Base-by-base conservation (phyloP, 2,797 vertebrate species). In the Phrynocephalus forsythii region DNA sequence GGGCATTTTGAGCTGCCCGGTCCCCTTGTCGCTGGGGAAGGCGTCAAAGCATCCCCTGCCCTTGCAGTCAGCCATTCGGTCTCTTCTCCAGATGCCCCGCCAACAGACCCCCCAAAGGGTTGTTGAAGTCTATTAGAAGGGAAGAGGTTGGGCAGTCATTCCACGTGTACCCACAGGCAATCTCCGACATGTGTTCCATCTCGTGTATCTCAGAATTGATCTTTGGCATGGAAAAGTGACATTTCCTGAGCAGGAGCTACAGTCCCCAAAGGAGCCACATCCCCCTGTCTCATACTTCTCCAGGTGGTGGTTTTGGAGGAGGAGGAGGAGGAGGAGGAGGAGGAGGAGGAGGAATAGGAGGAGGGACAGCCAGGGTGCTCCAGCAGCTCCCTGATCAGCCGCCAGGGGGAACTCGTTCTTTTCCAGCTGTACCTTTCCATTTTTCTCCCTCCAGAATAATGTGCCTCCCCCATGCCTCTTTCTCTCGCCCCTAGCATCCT, bases 401-500 rank as follows among this genome's bases (percentile, higher is more conserved):
- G 79, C 66, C 28, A 56, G 73, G 73, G 48, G 81, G 26, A 13
- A 3, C 87, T 20, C 26, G 2, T 48, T 48, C 28, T 71, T 1
- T 33, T 71, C 87, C 2, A 30, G 30, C 48, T n/a, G 48, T 7
- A 28, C 28, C 69, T n/a, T n/a, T 71, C 28, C 69, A 11, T 71
- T 11, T 11, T 13, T 71, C 6, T 71, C 11, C 69, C 4, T 26
- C 15, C 69, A 72, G 7, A 11, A 15, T 60, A 20, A 44, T 24
- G 22, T 44, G 13, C 8, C 0, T 69, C 52, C 44, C 24, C 3
- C 1, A 5, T 15, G 5, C 3, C 18, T 33, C 0, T 87, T 91
- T 20, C 2, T 90, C 69, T 93, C 87, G 92, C 52, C 68, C 0
- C 0, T 94, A 99, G 98, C 93, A 96, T 99, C 68, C 89, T 97